A percentile compares a stretch with the other conserved stretches of the same genome.
Evolutionary conservation across 2,797 vertebrate species (phyloP).

Genomic region (Gallinago solitaria): DNA sequence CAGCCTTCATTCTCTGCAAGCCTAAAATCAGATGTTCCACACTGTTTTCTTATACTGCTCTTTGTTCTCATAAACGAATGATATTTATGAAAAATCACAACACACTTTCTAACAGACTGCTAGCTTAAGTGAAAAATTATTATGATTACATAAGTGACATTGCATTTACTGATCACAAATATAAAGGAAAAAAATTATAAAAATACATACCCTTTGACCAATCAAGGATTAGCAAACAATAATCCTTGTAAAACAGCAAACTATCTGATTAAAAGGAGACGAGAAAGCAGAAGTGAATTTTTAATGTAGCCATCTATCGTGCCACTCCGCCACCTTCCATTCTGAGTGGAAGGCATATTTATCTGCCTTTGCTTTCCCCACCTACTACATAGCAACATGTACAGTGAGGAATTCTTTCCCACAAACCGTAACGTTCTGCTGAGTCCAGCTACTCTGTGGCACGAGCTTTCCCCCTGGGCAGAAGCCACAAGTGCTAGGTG

Average conservation of each 20-base stretch:
- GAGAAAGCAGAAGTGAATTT: neutral
- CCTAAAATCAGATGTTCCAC: neutral
- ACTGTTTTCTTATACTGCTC: neutral
- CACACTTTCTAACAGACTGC: neutral
- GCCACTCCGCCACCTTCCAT: neutral
- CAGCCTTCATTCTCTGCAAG: neutral
- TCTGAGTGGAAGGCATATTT: neutral
- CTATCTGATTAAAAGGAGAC: neutral
- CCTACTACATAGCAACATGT: neutral
- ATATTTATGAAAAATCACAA: neutral
- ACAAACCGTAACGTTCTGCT: neutral
- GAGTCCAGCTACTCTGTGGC: neutral
- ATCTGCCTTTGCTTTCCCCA: neutral
- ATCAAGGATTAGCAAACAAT: neutral
- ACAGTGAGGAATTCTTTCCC: neutral
- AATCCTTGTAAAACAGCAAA: neutral
- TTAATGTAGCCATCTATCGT: neutral
- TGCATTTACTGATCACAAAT: neutral
- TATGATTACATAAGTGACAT: neutral
- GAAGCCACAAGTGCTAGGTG: fast-evolving
- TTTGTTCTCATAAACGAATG: neutral
- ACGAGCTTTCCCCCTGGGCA: neutral
- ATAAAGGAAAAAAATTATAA: neutral
- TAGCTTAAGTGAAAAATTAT: neutral
- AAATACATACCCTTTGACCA: neutral